phyloP scores from a whole-genome alignment of 2,113 vertebrate species.

The Gallinago jamesoni region DNA sequence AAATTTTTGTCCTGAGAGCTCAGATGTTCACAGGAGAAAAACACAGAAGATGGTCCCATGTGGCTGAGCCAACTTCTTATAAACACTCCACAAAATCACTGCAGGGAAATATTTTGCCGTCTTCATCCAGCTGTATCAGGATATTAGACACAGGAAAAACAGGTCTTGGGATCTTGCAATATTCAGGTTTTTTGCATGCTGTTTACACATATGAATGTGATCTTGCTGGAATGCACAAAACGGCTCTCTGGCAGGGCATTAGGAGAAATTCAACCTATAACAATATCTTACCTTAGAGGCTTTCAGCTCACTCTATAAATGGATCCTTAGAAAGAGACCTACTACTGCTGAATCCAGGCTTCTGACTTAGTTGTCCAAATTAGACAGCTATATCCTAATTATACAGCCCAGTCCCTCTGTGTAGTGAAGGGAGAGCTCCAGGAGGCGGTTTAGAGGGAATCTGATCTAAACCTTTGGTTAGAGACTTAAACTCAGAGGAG shows the following conservation, averaged over 20 bases:
- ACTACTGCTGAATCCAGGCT: not conserved
- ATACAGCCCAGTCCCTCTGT: not conserved
- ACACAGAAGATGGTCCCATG: not conserved
- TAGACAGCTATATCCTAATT: not conserved
- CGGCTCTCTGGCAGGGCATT: not conserved
- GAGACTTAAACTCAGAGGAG: not conserved
- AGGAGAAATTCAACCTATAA: not conserved
- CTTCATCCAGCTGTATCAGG: not conserved
- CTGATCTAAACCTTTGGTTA: not conserved
- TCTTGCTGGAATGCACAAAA: not conserved
- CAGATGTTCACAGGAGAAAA: not conserved
- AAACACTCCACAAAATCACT: not conserved
- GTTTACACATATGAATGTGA: not conserved
- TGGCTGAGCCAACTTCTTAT: not conserved
- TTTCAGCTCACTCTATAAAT: not conserved
- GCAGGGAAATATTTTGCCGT: not conserved
- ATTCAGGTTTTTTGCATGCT: not conserved
- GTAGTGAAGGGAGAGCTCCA: not conserved
- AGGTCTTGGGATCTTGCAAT: not conserved
- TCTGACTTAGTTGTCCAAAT: not conserved
- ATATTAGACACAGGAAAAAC: not conserved
- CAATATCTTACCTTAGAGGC: not conserved
- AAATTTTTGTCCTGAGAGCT: constrained; percentile 28
- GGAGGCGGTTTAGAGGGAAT: not conserved
- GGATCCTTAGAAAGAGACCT: not conserved